Base-by-base conservation (phyloP, 2,888 invertebrate genomes). In the Orthonevra nobilis region DNA sequence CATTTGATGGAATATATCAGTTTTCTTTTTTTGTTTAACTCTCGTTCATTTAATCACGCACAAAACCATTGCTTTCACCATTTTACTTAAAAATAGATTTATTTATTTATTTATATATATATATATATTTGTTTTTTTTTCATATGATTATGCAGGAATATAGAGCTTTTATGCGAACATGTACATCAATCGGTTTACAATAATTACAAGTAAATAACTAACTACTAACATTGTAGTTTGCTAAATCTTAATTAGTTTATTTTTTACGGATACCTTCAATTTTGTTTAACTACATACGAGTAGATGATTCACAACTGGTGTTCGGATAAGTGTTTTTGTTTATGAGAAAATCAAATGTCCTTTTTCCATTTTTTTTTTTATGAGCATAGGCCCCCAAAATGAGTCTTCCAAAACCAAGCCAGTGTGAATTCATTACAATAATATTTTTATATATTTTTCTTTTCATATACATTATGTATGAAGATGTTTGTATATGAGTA, bases 161-260 rank as follows among this genome's bases (percentile, higher is more conserved):
- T 64, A 70, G 56, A 23, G 20, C 7, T 61, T 68, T 64, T 52
- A 73, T 79, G 79, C 66, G 64, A 79, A 79, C 73, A 79, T 79
- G 66, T 79, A 79, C 73, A 72, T 66, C 20, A 73, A 73, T 72
- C 26, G 66, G 61, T 73, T 72, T 73, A 63, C 72, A 72, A 50
- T 73, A 79, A 79, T 79, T 79, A 79, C 66, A 79, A 68, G 64
- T 79, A 60, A 73, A 66, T 64, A 72, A 72, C 64, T 77, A 77
- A 32, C 34, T 38, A 34, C 60, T 77, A 66, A 64, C n/a, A 77
- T 46, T 44, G 26, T 63, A 54, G 20, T 12, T 46, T 40, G 20
- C 17, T 70, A 7, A 63, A 48, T 56, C 20, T 54, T 74, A 38
- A 63, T 42, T 58, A 44, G 19, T 36, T 44, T 54, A 9, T 40